Conservation (phyloP, 2,113 vertebrate genomes). For the Chlorocebus sabaeus region DNA sequence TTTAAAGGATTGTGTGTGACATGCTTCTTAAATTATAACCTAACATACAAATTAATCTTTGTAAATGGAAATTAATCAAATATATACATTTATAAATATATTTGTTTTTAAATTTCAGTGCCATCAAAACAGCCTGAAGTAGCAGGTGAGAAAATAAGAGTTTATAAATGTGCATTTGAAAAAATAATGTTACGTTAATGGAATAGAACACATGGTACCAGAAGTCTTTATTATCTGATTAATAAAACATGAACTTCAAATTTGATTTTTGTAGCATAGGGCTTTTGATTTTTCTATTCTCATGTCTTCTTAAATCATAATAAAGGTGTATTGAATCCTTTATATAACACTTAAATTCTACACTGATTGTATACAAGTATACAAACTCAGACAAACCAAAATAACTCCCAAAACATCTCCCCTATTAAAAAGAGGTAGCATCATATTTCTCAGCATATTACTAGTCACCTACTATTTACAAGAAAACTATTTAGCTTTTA, state of each 20-base stretch:
- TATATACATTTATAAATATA: neutral
- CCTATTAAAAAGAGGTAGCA: neutral
- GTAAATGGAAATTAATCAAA: neutral
- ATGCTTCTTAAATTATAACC: neutral
- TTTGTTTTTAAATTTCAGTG: slow-evolving; percentile 21
- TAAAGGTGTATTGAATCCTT: neutral
- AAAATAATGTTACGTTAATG: neutral
- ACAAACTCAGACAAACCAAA: neutral
- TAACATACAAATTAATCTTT: neutral
- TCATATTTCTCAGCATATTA: neutral
- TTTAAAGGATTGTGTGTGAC: neutral
- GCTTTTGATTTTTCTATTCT: neutral
- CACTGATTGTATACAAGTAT: neutral
- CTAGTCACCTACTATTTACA: neutral
- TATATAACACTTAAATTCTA: neutral
- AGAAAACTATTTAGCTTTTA: neutral
- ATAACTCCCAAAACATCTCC: neutral
- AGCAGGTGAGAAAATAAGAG: slow-evolving; percentile 25
- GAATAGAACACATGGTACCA: neutral
- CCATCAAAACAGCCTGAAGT: neutral
- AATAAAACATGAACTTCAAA: neutral
- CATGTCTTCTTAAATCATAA: neutral
- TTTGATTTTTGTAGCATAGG: neutral
- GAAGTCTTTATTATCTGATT: neutral
- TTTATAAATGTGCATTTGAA: neutral